Percentiles rank a stretch among this genome's conserved stretches.
Evolutionary conservation across 2,113 vertebrate species (phyloP).

Genomic region (Percina caprodes): DNA sequence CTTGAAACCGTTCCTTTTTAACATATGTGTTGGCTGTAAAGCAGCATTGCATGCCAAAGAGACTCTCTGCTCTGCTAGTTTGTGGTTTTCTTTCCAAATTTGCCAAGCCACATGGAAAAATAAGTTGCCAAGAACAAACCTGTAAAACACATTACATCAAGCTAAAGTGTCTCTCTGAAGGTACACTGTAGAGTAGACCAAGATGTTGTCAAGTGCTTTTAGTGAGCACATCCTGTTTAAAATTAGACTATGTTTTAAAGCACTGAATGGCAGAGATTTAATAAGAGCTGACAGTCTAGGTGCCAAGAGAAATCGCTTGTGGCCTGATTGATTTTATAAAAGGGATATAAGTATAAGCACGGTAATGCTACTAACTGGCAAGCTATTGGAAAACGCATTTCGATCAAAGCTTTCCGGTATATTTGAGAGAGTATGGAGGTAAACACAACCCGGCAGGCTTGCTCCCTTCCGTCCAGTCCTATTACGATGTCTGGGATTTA

Average conservation of each 20-base stretch:
- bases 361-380: slow-evolving; percentile 13
- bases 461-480: background rate
- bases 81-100: slow-evolving; percentile 74
- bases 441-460: background rate
- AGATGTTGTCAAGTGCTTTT: slow-evolving; percentile 48
- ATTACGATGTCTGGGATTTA: slow-evolving; percentile 24
- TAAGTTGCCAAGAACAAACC: slow-evolving; percentile 45
- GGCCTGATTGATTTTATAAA: slow-evolving; percentile 36
- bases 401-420: background rate
- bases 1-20: slow-evolving; percentile 56
- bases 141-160: slow-evolving; percentile 73
- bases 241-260: slow-evolving; percentile 50
- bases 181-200: slow-evolving; percentile 22
- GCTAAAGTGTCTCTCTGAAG: slow-evolving; percentile 40
- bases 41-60: slow-evolving; percentile 56
- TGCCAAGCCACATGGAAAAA: slow-evolving; percentile 52
- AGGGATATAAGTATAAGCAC: slow-evolving; percentile 1
- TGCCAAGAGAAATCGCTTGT: slow-evolving; percentile 32
- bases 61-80: slow-evolving; percentile 65
- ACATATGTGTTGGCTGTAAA: slow-evolving; percentile 72
- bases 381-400: slow-evolving; percentile 20
- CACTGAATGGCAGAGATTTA: slow-evolving; percentile 21
- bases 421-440: background rate
- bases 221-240: slow-evolving; percentile 33
- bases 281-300: slow-evolving; percentile 29